Conservation (phyloP, 2,113 vertebrate genomes). For the Cyprinodon variegatus region DNA sequence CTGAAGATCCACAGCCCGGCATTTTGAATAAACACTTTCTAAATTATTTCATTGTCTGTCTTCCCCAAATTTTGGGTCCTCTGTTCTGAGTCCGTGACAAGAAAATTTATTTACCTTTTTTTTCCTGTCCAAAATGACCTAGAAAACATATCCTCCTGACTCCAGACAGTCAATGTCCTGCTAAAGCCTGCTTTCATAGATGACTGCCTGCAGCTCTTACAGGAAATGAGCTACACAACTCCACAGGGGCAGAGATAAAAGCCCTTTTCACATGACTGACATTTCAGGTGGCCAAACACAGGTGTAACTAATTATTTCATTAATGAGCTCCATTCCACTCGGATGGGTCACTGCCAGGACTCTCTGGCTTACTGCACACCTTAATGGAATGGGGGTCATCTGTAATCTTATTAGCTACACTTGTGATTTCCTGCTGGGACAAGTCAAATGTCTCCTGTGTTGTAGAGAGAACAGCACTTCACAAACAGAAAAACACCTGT, state of each 20-base stretch:
- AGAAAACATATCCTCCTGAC: conserved; percentile 18
- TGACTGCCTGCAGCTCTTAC: conserved; percentile 24
- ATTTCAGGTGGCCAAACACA: conserved; percentile 39
- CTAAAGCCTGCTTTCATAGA: conserved; percentile 30
- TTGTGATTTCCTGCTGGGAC: conserved; percentile 17
- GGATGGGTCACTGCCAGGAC: conserved; percentile 3
- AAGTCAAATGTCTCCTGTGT: conserved; percentile 15
- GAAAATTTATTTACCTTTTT: not conserved
- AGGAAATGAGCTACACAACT: conserved; percentile 33
- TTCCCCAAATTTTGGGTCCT: too few relatives aligned
- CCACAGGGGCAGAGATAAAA: conserved; percentile 12
- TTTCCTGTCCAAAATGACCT: conserved; percentile 9
- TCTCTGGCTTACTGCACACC: not conserved
- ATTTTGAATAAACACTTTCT: too few relatives aligned
- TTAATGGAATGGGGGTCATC: conserved; percentile 12
- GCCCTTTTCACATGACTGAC: conserved; percentile 18
- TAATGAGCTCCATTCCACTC: conserved; percentile 26
- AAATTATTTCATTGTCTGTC: too few relatives aligned
- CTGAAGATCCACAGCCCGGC: too few relatives aligned
- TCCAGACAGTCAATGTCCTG: not conserved
- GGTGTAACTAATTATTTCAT: conserved; percentile 37
- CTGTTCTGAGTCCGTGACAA: too few relatives aligned
- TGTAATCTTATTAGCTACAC: conserved; percentile 28
- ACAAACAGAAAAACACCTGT: not conserved
- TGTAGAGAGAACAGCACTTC: not conserved